Evolutionary conservation across 2,888 invertebrate species (phyloP), one percentile per base, ranked within the genome.

Genomic region (Perizoma affinitatum): DNA sequence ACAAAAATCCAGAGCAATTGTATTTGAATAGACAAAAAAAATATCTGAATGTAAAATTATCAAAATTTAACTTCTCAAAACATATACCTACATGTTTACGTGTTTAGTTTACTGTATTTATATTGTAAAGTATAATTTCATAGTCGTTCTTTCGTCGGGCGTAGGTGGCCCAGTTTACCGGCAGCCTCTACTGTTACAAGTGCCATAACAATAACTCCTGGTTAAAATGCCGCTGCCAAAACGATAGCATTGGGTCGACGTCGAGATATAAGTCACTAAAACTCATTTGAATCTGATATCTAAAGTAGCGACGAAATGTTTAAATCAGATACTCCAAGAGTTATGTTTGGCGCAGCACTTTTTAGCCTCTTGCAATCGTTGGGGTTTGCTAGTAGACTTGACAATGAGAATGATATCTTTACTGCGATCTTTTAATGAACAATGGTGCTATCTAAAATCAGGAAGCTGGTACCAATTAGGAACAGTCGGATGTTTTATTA

Each of bases 161-260:
- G 53, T 40, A 57, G 54, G 52, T 61, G 56, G 56, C 45, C 48
- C 44, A 35, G 40, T 38, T 56, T 35, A 56, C 36, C 36, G 10
- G 56, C 53, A 58, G 54, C 54, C 61, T 61, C 52, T 44, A 43
- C 54, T 41, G 56, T 48, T 48, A 45, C 56, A 56, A 61, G 53
- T 54, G 54, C 58, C 58, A 58, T 62, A 62, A 58, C 58, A 62
- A 58, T 62, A 58, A 58, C 54, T 62, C 58, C 47, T 35, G n/a
- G 54, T 56, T 62, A 54, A 54, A 54, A 62, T 62, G 54, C 54
- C 51, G 54, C 35, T 62, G 62, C 62, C 62, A 62, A 62, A 62
- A 54, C 58, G 58, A 54, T 58, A 50, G 62, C 62, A 57, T 54
- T 53, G 56, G 61, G 52, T 57, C 61, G 62, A 45, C 40, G 34